phyloP scores from a whole-genome alignment of 1,140 invertebrate species.

The Apis florea region DNA sequence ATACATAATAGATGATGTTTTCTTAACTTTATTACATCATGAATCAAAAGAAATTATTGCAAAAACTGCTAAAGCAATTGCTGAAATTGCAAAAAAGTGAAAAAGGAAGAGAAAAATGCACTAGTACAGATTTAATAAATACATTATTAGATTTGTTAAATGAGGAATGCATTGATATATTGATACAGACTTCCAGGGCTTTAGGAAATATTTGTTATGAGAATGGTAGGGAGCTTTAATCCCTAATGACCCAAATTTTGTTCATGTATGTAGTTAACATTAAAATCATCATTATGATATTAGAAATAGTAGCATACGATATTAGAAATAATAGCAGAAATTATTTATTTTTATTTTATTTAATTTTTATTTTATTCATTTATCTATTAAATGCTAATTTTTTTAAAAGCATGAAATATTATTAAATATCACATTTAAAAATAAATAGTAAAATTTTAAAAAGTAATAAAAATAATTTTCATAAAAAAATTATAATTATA shows the following conservation, averaged over 20 bases:
- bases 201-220: slow-evolving; percentile 94
- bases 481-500: not conserved
- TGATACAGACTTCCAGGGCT: slow-evolving; percentile 88
- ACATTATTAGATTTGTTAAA: slow-evolving; percentile 82
- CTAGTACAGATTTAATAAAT: slow-evolving; percentile 82
- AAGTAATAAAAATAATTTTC: slow-evolving; percentile 1
- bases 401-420: not conserved
- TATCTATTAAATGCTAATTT: not conserved
- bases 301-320: not conserved
- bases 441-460: not conserved
- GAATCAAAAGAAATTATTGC: slow-evolving; percentile 67
- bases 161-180: slow-evolving; percentile 79
- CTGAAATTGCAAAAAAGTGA: slow-evolving; percentile 87
- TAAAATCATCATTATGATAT: slow-evolving; percentile 6
- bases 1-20: slow-evolving; percentile 69
- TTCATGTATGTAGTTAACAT: slow-evolving; percentile 45
- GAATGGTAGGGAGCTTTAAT: slow-evolving; percentile 82
- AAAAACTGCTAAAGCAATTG: slow-evolving; percentile 83
- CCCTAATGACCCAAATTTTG: slow-evolving; percentile 38
- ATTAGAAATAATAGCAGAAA: not conserved
- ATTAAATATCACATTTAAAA: not conserved
- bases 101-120: slow-evolving; percentile 84
- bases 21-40: slow-evolving; percentile 67
- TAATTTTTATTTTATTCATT: not conserved
- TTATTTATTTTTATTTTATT: not conserved